Evolutionary conservation across 2,797 vertebrate genomes (phyloP).

Genomic region (Sebastes iracundus): DNA sequence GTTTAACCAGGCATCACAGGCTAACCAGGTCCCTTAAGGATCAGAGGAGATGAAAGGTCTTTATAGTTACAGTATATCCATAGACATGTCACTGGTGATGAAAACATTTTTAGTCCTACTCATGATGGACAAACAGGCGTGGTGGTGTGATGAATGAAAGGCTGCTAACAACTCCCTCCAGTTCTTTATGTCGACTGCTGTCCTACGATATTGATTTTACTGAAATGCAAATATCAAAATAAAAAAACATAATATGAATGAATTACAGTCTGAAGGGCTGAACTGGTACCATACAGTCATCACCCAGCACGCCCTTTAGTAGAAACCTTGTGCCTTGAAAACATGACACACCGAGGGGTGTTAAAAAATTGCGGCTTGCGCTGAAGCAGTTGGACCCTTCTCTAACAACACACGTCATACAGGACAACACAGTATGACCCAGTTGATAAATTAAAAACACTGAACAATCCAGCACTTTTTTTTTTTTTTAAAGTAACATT

Average conservation of each 20-base stretch:
- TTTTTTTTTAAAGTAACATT: too few relatives aligned
- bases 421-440: not conserved
- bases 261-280: not conserved
- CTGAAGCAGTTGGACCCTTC: slow-evolving; percentile 16
- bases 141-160: slow-evolving; percentile 1
- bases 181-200: not conserved
- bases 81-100: not conserved
- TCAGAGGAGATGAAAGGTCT: not conserved
- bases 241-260: not conserved
- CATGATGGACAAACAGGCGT: not conserved
- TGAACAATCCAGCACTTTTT: not conserved
- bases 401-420: not conserved
- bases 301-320: not conserved
- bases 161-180: slow-evolving; percentile 9
- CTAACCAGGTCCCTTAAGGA: slow-evolving; percentile 26
- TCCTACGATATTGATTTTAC: not conserved
- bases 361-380: not conserved
- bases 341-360: not conserved
- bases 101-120: slow-evolving; percentile 7
- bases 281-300: not conserved
- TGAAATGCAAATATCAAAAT: slow-evolving; percentile 5
- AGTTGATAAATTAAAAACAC: not conserved
- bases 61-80: not conserved
- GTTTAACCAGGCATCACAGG: slow-evolving; percentile 12
- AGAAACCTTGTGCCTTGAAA: not conserved